Base-by-base conservation (phyloP, 2,113 vertebrate species). In the Cyprinodon brontotheroides region DNA sequence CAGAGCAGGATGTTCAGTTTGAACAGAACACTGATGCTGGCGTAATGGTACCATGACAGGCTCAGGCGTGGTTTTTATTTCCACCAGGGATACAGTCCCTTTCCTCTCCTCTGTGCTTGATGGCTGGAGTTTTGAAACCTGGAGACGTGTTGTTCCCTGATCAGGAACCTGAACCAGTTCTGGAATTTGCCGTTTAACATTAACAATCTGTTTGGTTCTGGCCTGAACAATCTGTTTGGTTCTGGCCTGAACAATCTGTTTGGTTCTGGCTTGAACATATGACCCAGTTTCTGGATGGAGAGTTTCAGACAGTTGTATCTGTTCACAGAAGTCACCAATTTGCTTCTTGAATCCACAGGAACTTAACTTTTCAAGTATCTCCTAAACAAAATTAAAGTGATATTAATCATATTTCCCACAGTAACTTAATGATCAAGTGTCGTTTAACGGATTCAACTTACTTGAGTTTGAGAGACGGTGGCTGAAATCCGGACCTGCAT, bases 201-300 rank as follows among this genome's bases (percentile, higher is more conserved):
- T 82, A 22, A 48, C 83, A 59, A 74, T 50, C 68, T 75, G 66
- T 4, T 81, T 61, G 1, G 81, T 77, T 87, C 59, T 89, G 61
- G 79, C 86, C 61, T 86, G 68, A 61, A 87, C 76, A 11, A 79
- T 68, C 17, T 78, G 40, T 4, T 81, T 61, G 1, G 81, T 77
- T 87, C 59, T 89, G 61, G 79, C 86, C 61, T 86, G 68, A 61
- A 87, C 76, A 11, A 79, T 68, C 17, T 78, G 40, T 67, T 78
- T 84, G 81, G 81, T 77, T 87, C 59, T 89, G 61, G 79, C 86
- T 57, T 86, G 68, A 61, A 87, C 76, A 11, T 82, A 50, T 4
- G 47, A 69, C 7, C 86, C 88, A 0, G 57, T 39, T 15, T 86
- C 63, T 3, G 65, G 20, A 39, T 78, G 60, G 29, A 12, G 13